These are phyloP conservation scores for Leptopilina clavipes DNA, from an alignment of 1,140 invertebrate species.

Conservation along the genomic window DNA sequence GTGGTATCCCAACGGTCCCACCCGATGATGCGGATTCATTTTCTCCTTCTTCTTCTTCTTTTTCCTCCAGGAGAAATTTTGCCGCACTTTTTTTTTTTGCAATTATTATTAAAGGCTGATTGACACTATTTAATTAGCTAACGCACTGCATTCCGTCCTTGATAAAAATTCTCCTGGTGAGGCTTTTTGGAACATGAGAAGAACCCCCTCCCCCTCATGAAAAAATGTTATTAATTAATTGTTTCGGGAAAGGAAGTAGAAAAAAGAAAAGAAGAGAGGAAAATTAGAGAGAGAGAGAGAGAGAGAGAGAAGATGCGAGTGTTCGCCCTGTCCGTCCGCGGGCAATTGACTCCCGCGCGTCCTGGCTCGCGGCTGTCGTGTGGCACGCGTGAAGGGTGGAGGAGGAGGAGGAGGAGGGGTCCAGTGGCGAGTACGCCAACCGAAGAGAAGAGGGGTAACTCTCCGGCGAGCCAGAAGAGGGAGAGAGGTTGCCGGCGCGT, in stretches of 20 bases:
- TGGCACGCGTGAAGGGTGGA: constrained; percentile 67
- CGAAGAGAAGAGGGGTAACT: constrained; percentile 34
- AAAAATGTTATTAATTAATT: too few species aligned
- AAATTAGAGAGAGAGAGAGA: constrained; percentile 33
- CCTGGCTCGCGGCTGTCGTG: constrained; percentile 59
- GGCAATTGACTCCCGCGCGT: constrained; percentile 72
- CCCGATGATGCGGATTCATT: neutral
- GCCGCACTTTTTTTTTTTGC: too few species aligned
- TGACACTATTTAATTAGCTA: too few species aligned
- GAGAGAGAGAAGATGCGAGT: constrained; percentile 42
- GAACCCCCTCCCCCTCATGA: neutral
- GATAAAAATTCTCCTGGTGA: too few species aligned
- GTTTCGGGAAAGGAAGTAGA: neutral
- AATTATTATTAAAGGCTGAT: too few species aligned
- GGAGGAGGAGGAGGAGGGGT: constrained; percentile 37
- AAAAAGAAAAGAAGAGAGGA: neutral
- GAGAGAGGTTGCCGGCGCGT: constrained; percentile 66
- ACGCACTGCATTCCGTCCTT: too few species aligned
- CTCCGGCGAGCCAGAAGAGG: constrained; percentile 41
- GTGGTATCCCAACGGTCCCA: constrained; percentile 17
- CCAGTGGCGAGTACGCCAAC: constrained; percentile 41
- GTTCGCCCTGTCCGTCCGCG: constrained; percentile 68
- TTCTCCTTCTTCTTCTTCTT: neutral
- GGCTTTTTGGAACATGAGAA: neutral
- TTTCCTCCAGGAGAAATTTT: too few species aligned